Percentiles rank a stretch among this genome's conserved stretches.
Evolutionary conservation across 1,140 invertebrate species (phyloP).

Genomic region (Trichonephila clavipes): DNA sequence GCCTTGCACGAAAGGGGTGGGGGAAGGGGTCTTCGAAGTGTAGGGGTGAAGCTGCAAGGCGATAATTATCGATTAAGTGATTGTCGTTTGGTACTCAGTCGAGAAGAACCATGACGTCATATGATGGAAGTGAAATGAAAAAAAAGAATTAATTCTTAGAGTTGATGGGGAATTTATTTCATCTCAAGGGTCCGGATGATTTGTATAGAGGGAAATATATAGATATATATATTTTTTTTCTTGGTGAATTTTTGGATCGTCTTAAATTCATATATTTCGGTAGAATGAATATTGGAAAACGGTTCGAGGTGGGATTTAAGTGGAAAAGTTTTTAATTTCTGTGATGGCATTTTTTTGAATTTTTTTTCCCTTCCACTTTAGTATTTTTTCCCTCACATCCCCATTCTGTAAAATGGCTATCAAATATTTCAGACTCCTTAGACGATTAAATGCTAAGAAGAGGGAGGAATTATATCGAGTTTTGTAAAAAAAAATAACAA

Average conservation of each 20-base stretch:
- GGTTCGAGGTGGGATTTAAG: conserved; percentile 61
- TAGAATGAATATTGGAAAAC: conserved; percentile 69
- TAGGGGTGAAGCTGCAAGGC: not conserved
- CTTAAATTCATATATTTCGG: conserved; percentile 74
- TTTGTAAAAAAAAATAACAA: not conserved
- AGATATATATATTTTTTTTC: conserved; percentile 16
- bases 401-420: conserved; percentile 50
- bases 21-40: not conserved
- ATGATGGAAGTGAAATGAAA: conserved; percentile 50
- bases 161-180: conserved; percentile 75
- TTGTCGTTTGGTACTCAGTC: conserved; percentile 66
- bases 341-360: conserved; percentile 56
- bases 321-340: conserved; percentile 74
- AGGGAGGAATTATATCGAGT: not conserved
- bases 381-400: not conserved
- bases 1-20: not conserved
- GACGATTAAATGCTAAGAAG: not conserved
- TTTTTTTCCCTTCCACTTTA: not conserved
- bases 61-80: conserved; percentile 76
- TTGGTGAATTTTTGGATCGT: conserved; percentile 34
- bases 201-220: conserved; percentile 59
- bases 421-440: conserved; percentile 58
- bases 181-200: conserved; percentile 58
- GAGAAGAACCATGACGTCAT: conserved; percentile 65
- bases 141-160: conserved; percentile 73